Conservation (phyloP, 2,888 invertebrate species). For the Euzetes globulus region DNA sequence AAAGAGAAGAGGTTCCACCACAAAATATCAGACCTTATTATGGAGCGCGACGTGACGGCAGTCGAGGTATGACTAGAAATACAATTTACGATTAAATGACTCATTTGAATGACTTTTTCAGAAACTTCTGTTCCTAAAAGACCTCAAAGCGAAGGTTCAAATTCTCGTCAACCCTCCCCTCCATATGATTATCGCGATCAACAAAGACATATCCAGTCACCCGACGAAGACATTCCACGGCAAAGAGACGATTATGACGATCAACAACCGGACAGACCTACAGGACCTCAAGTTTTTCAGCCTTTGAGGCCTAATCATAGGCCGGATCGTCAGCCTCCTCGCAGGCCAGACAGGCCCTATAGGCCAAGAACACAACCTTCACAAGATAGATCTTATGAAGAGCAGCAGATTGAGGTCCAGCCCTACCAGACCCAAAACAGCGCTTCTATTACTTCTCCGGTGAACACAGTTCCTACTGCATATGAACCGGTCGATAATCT, state of each 20-base stretch:
- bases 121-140: background rate
- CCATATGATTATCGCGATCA: background rate
- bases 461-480: background rate
- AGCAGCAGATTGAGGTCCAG: background rate
- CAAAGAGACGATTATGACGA: background rate
- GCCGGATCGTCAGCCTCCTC: background rate
- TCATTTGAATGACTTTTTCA: background rate
- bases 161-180: background rate
- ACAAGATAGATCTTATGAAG: background rate
- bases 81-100: too few relatives aligned
- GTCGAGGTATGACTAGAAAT: background rate
- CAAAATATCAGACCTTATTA: background rate
- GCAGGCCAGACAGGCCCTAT: background rate
- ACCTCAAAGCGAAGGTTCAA: background rate
- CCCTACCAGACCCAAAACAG: constrained; percentile 10
- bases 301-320: background rate
- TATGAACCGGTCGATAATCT: background rate
- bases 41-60: background rate
- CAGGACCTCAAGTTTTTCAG: background rate
- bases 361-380: background rate
- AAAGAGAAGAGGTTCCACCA: background rate
- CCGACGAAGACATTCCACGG: background rate
- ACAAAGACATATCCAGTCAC: background rate
- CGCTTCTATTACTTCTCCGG: background rate
- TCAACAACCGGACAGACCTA: background rate